phyloP scores from a whole-genome alignment of 2,797 vertebrate genomes.

The Benthosema pterotum region DNA sequence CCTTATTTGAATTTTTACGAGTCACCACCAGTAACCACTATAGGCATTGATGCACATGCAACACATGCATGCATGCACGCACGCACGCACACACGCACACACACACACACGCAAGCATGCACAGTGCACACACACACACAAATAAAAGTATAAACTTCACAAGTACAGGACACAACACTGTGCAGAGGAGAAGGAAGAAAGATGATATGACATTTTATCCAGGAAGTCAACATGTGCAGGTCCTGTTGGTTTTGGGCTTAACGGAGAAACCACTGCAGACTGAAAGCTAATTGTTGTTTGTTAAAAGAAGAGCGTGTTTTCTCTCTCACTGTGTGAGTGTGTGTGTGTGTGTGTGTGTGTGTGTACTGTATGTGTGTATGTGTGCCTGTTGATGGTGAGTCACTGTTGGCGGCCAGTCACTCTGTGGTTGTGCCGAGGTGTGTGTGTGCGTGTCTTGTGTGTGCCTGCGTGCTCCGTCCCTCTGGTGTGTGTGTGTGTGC shows the following conservation, averaged over 20 bases:
- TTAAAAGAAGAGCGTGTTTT: constrained; percentile 25
- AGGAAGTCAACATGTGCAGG: no score
- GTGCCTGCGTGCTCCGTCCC: no score
- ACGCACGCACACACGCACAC: constrained; percentile 21
- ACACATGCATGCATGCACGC: constrained; percentile 26
- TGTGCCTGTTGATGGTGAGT: constrained; percentile 70
- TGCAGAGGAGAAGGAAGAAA: no score
- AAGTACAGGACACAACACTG: no score
- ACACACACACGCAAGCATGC: constrained; percentile 25
- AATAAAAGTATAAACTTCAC: neutral
- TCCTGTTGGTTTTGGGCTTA: no score
- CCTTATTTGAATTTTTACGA: neutral
- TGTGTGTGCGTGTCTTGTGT: constrained; percentile 19
- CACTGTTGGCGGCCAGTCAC: constrained; percentile 68
- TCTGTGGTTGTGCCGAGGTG: constrained; percentile 72
- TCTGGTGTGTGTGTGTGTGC: constrained; percentile 36
- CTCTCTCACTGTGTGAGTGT: constrained; percentile 29
- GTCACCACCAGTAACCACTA: constrained; percentile 5
- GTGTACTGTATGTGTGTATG: no score
- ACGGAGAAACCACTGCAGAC: constrained; percentile 26
- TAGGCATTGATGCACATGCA: constrained; percentile 20
- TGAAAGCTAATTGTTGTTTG: constrained; percentile 67
- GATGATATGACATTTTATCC: no score
- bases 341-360: constrained; percentile 48
- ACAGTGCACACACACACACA: constrained; percentile 10